These are phyloP conservation scores for Drosophila nr. perissopoda DNA, from an alignment of 2,888 invertebrate species.

Conservation along the genomic window DNA sequence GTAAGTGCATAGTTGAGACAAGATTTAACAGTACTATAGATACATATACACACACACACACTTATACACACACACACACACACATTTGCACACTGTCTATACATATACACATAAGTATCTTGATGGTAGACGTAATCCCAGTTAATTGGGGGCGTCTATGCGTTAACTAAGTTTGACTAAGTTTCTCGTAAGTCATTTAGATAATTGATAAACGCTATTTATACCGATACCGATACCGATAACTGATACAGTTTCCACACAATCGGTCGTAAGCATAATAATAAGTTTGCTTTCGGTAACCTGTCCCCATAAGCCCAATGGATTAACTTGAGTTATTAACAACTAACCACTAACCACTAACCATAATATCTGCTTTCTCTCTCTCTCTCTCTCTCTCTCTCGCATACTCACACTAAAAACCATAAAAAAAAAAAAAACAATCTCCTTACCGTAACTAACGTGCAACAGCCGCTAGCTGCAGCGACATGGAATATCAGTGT, in stretches of 20 bases:
- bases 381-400: constrained; percentile 32
- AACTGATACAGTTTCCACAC: constrained; percentile 1
- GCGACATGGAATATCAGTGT: constrained; percentile 82
- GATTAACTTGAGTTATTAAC: constrained; percentile 31
- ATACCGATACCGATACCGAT: constrained; percentile 15
- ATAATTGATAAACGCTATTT: constrained; percentile 22
- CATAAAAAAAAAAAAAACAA: neutral
- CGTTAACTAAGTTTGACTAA: constrained; percentile 58
- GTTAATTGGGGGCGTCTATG: constrained; percentile 30
- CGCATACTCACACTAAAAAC: constrained; percentile 29
- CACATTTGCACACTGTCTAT: neutral
- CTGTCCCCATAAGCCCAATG: constrained; percentile 7
- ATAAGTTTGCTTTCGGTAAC: constrained; percentile 43
- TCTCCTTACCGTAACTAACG: constrained; percentile 44
- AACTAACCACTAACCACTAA: constrained; percentile 57
- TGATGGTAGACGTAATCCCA: constrained; percentile 37
- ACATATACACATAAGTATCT: constrained; percentile 12
- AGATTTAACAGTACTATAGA: neutral
- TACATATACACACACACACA: constrained; percentile 3
- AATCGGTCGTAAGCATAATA: constrained; percentile 9
- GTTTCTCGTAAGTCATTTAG: constrained; percentile 36
- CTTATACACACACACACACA: constrained; percentile 11
- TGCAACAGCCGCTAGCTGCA: constrained; percentile 82
- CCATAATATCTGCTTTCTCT: constrained; percentile 36
- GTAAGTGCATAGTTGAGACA: constrained; percentile 75